Evolutionary conservation across 2,797 vertebrate genomes (phyloP).

Genomic region (Gobio occitaniae): DNA sequence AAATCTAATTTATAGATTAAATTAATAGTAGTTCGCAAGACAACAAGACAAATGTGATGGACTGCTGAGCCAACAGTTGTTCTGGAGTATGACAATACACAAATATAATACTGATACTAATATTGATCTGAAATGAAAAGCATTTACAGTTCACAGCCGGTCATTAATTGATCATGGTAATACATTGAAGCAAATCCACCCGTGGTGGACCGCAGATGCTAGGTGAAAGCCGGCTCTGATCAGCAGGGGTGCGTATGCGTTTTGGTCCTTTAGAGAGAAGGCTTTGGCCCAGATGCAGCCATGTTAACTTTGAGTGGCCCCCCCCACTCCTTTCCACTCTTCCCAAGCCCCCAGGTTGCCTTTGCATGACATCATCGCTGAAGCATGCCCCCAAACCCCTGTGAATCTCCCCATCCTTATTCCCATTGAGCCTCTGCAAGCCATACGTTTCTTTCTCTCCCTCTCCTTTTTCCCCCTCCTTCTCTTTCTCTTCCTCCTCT

Average conservation of each 20-base stretch:
- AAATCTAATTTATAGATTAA: no score
- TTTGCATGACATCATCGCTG: constrained; percentile 98
- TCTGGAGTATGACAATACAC: not conserved
- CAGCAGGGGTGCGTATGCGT: constrained; percentile 38
- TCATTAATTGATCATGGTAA: constrained; percentile 20
- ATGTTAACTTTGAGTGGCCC: constrained; percentile 87
- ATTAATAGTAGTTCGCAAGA: not conserved
- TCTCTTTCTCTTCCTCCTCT: constrained; percentile 72
- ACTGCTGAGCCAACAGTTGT: not conserved
- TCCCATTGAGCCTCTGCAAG: constrained; percentile 88
- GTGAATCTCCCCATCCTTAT: constrained; percentile 67
- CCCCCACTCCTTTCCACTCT: constrained; percentile 74
- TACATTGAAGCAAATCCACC: not conserved
- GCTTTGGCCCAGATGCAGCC: constrained; percentile 83
- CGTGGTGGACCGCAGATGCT: constrained; percentile 44
- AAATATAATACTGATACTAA: not conserved
- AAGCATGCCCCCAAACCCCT: constrained; percentile 89
- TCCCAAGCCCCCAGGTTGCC: constrained; percentile 93
- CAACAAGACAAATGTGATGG: not conserved
- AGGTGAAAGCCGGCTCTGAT: constrained; percentile 44
- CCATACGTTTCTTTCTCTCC: constrained; percentile 81
- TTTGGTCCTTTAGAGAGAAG: constrained; percentile 74
- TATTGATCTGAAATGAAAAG: constrained; percentile 1
- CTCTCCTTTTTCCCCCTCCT: constrained; percentile 73
- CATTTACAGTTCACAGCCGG: not conserved